A percentile compares a stretch with the other conserved stretches of the same genome.
These are phyloP conservation scores for Melitaea cinxia DNA, from an alignment of 1,140 invertebrate species.

Conservation along the genomic window DNA sequence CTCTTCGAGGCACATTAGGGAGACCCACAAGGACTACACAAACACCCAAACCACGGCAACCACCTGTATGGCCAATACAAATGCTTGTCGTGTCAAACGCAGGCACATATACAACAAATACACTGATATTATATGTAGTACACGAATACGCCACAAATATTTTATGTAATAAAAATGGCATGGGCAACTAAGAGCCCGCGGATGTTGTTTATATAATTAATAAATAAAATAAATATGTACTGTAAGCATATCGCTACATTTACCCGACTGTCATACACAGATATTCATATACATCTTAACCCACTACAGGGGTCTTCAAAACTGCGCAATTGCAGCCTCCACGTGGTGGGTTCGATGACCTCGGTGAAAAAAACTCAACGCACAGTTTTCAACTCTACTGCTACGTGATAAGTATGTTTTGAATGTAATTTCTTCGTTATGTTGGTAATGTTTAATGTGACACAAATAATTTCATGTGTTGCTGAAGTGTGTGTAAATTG, in stretches of 20 bases:
- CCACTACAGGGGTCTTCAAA: slow-evolving; percentile 70
- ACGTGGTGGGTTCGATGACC: slow-evolving; percentile 4
- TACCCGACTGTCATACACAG: slow-evolving; percentile 46
- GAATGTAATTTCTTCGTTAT: not conserved
- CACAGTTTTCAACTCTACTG: not conserved
- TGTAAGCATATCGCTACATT: slow-evolving; percentile 18
- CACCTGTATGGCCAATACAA: no score
- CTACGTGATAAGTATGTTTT: not conserved
- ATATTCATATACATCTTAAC: slow-evolving; percentile 58
- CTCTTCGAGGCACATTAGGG: no score
- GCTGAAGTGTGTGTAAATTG: not conserved
- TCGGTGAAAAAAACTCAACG: not conserved
- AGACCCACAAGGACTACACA: no score
- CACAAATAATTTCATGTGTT: not conserved
- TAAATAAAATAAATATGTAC: no score
- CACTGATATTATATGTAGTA: no score
- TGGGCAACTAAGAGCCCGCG: no score
- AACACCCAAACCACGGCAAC: no score
- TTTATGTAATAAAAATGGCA: no score
- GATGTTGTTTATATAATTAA: no score
- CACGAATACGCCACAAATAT: no score
- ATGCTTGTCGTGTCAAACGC: no score
- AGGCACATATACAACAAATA: no score
- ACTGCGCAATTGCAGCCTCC: slow-evolving; percentile 69
- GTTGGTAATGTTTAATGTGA: not conserved